Conservation (phyloP, 2,888 invertebrate species). For the Drosophila paranaensis region DNA sequence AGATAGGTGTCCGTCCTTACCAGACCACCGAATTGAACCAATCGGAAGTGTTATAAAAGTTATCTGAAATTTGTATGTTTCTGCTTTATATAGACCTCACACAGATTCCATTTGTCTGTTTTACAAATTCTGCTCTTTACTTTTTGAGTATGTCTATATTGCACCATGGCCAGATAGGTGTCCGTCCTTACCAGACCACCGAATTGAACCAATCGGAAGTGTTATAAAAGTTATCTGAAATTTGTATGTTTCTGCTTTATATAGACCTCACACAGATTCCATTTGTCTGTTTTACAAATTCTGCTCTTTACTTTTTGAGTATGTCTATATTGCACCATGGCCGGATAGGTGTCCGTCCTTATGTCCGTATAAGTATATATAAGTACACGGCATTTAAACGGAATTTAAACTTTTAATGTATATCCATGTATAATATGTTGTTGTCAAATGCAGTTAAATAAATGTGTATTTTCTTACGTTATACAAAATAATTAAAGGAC, state of each 20-base stretch:
- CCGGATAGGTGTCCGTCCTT: too few relatives aligned
- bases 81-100: background rate
- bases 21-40: conserved; percentile 1
- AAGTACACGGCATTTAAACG: too few relatives aligned
- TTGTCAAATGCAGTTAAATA: too few relatives aligned
- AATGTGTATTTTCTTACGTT: background rate
- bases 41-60: background rate
- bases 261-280: background rate
- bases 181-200: conserved; percentile 10
- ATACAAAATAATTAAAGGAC: too few relatives aligned
- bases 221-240: background rate
- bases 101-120: background rate
- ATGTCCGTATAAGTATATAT: too few relatives aligned
- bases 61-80: background rate
- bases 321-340: too few relatives aligned
- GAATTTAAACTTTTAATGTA: too few relatives aligned
- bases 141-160: too few relatives aligned
- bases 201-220: background rate
- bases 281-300: background rate
- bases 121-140: too few relatives aligned
- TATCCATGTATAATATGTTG: too few relatives aligned
- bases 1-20: background rate
- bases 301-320: too few relatives aligned
- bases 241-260: background rate
- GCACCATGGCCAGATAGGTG: too few relatives aligned